Base-by-base conservation (phyloP, 2,888 invertebrate species). In the Agrochola lychnidis region DNA sequence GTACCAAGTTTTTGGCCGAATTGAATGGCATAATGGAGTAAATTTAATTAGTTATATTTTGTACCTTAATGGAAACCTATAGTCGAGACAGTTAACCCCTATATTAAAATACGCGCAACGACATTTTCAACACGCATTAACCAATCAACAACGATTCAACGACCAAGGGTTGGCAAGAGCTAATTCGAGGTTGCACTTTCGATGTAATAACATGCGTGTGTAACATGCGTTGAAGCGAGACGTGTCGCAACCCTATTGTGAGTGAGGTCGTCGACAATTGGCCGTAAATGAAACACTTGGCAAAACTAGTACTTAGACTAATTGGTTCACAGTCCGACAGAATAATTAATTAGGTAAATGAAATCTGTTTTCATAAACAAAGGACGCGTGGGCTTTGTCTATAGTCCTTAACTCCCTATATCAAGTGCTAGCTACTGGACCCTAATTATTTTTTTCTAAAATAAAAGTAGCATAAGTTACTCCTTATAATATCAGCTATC, bases 171-270 rank as follows among this genome's bases (percentile, higher is more conserved):
- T 91, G 87, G 81, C 90, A 87, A 86, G 87, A 87, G 81, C 87
- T 90, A 91, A 88, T 79, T 88, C 89, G 89, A 90, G 91, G 91
- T 89, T 91, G 82, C 89, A 91, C 95, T 95, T 95, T 96, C 95
- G 84, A 92, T 84, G 83, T 92, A 94, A 92, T 91, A 85, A 87
- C 78, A 85, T 89, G 88, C 84, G 89, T 85, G 82, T 89, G 89
- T 88, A 87, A 87, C 70, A 87, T 83, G 73, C 84, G 83, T 79
- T 91, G 88, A 88, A 90, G 92, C 94, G 94, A 90, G 87, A 90
- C 90, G 90, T 94, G 93, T 88, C 88, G 91, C 89, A 94, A 94
- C 91, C 90, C 88, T 88, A 79, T 80, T 79, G 80, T 73, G 79
- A 90, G 86, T 89, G 92, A 91, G 92, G 91, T 89, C 86, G 73